Percentiles rank a stretch among this genome's conserved stretches.
These are phyloP conservation scores for Apostichopus leukothele DNA, from an alignment of 53 echinoderm and acorn worm genomes.

Conservation along the genomic window DNA sequence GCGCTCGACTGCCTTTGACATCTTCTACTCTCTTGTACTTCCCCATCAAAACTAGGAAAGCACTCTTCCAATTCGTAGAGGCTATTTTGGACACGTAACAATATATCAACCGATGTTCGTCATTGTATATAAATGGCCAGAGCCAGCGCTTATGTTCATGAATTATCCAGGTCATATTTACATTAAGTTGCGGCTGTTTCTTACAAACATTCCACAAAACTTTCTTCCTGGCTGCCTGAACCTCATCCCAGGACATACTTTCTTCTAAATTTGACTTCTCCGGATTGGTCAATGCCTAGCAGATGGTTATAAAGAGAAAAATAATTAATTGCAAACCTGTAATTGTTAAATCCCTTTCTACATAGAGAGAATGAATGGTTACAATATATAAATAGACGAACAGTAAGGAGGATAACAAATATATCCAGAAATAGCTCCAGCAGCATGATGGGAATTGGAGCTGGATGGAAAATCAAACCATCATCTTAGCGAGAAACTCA, in stretches of 20 bases:
- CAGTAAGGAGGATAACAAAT: too few species aligned
- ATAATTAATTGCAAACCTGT: too few species aligned
- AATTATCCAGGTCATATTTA: conserved; percentile 56
- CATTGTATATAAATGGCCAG: conserved; percentile 75
- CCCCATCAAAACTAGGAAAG: conserved; percentile 70
- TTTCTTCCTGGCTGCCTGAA: conserved; percentile 26
- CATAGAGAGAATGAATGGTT: too few species aligned
- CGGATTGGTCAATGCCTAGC: conserved; percentile 34
- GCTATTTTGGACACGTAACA: conserved; percentile 78
- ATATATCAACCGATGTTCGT: conserved; percentile 64
- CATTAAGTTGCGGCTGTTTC: conserved; percentile 41
- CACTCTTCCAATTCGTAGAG: conserved; percentile 83
- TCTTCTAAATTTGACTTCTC: conserved; percentile 31
- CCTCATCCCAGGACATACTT: conserved; percentile 29
- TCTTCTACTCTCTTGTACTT: conserved; percentile 73
- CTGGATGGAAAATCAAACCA: too few species aligned
- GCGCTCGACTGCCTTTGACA: conserved; percentile 63
- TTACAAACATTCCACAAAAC: conserved; percentile 36
- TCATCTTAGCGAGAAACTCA: too few species aligned
- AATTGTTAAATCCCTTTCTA: too few species aligned
- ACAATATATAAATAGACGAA: too few species aligned
- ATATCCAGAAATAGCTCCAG: too few species aligned
- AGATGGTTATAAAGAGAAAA: too few species aligned
- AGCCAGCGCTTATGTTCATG: conserved; percentile 54
- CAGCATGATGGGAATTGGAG: too few species aligned